These are phyloP conservation scores for Plutella xylostella DNA, from an alignment of 2,888 invertebrate genomes.

Conservation along the genomic window DNA sequence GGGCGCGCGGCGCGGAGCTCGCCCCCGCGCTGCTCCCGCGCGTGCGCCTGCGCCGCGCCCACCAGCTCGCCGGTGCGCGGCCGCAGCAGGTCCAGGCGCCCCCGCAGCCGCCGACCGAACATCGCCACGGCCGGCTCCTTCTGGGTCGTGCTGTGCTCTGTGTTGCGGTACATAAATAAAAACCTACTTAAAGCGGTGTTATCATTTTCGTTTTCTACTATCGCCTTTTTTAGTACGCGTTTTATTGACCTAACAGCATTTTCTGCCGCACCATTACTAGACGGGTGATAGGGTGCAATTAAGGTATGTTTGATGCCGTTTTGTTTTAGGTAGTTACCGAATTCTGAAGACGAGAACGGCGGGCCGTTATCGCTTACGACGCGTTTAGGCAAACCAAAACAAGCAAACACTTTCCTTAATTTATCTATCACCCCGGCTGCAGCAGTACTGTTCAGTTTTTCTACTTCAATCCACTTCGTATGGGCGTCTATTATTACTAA, in stretches of 20 bases:
- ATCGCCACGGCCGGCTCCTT: conserved; percentile 7
- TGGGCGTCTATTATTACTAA: conserved; percentile 20
- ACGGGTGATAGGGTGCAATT: no score
- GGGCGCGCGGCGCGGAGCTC: not conserved
- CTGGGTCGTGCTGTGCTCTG: conserved; percentile 10
- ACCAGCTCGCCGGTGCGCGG: conserved; percentile 9
- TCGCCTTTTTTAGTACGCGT: conserved; percentile 9
- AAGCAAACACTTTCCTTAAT: conserved; percentile 11
- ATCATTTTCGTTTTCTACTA: not conserved
- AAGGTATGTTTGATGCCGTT: conserved; percentile 10
- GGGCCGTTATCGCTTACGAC: conserved; percentile 20
- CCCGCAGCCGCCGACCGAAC: conserved; percentile 11
- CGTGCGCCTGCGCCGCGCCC: conserved; percentile 5
- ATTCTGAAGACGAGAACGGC: conserved; percentile 14
- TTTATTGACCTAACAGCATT: conserved; percentile 7
- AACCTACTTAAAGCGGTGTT: conserved; percentile 5
- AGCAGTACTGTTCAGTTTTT: conserved; percentile 11
- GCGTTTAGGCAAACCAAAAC: conserved; percentile 15
- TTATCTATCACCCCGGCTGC: conserved; percentile 7
- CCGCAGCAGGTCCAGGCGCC: conserved; percentile 12
- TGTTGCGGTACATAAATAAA: conserved; percentile 10
- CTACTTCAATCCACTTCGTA: conserved; percentile 21
- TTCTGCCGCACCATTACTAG: conserved; percentile 10
- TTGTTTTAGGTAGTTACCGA: conserved; percentile 10
- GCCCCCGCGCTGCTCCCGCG: not conserved